Base-by-base conservation (phyloP, 2,888 invertebrate genomes). In the Agrochola litura region DNA sequence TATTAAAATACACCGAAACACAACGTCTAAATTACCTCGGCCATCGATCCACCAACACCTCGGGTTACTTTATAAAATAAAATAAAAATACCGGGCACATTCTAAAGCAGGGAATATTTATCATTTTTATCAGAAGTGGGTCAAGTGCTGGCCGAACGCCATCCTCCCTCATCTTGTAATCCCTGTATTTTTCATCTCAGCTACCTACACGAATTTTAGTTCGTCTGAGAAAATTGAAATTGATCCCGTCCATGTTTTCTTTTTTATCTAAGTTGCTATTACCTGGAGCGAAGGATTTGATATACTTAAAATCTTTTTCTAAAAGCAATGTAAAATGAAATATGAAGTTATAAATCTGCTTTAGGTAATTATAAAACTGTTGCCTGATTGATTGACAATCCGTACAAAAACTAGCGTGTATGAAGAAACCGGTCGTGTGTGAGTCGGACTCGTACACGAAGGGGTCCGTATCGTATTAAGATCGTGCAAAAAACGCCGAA, bases 51-150 rank as follows among this genome's bases (percentile, higher is more conserved):
- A 12, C 49, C 63, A 66, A 74, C 81, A 83, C 74, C 61, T 65
- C 30, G 12, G 46, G n/a, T 60, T 77, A 77, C 79, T 83, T 68
- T 66, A 75, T 56, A 52, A 52, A 58, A 71, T 61, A 49, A 71
- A 71, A 83, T 79, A 80, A 83, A 85, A 86, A 86, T 73, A 73
- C 79, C 30, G 37, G 37, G 46, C 56, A 46, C 65, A 56, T 82
- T 71, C 76, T 73, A 37, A 76, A 78, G 46, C 74, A 41, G 65
- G 60, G 79, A 75, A 76, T 85, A 78, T 86, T 77, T 78, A 85
- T 83, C 78, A 87, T 72, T 77, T 83, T 79, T 76, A 87, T 83
- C 72, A 73, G 71, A 86, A 83, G 25, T 83, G 56, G 86, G 86
- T 87, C 86, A 85, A 86, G 85, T 79, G 72, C 63, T 52, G 58